Base-by-base conservation (phyloP, 23 tunicate species). In the Styela clava region DNA sequence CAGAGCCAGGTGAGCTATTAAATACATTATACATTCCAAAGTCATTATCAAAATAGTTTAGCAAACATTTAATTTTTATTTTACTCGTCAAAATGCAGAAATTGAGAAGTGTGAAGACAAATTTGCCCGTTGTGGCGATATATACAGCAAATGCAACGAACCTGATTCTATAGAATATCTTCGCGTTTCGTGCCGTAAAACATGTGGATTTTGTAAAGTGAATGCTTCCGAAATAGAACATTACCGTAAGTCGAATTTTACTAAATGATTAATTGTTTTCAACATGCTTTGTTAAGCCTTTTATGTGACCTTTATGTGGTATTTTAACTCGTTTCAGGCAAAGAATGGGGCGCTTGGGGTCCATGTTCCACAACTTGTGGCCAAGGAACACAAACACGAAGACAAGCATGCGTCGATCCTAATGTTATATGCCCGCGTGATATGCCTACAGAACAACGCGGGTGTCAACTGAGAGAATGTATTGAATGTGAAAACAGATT, bases 191-290 rank as follows among this genome's bases (percentile, higher is more conserved):
- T 89, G 95, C 80, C 71, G 83, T 22, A 74, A 81, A 74, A 89
- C 95, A 2, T 89, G 95, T 64, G 85, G 88, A n/a, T 85, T 89
- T 51, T 89, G 95, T 31, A 64, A 68, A 16, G 62, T 19, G 16
- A 31, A 31, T n/a, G 62, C 2, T 20, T 24, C 78, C 44, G 81
- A 35, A 44, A 2, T 34, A 5, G 81, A 76, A 24, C 36, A 18
- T 76, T 33, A 52, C 81, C 65, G 77, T 71, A 30, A 71, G 77
- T 16, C 27, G 16, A 71, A 20, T 31, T 31, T 9, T 22, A 23
- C 29, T 22, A 24, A 20, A 22, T 69, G 74, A 23, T 0, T 26
- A 19, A 20, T 24, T 69, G 0, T 69, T 69, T 69, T 23, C 27
- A 69, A 20, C 29, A 0, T n/a, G 24, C 29, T 69, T 24, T 22